Base-by-base conservation (phyloP, 2,888 invertebrate species). In the Augochlorella aurata region DNA sequence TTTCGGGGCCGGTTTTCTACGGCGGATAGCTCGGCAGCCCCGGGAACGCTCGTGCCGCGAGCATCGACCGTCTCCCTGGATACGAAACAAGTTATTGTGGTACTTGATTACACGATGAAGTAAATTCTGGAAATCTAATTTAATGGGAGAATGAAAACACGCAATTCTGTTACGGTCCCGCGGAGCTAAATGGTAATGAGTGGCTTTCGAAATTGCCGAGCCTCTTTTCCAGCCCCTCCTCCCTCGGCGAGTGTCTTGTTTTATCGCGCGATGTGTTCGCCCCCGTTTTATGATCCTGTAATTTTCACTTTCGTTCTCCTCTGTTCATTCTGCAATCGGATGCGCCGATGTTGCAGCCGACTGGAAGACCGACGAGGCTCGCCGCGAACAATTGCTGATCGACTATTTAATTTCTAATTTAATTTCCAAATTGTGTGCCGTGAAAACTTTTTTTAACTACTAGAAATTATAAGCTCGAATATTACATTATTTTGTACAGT, bases 51-150 rank as follows among this genome's bases (percentile, higher is more conserved):
- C 14, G 47, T 66, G 10, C 29, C 24, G 24, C 50, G 10, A 5
- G 18, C 14, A n/a, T 69, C 54, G 16, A 12, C 44, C 47, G 54
- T 50, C 70, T 29, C 58, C 16, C 21, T 44, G 38, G n/a, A 47
- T 50, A 49, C 29, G 67, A 71, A 58, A 49, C 29, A 10, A 67
- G 49, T 50, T 58, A 29, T 71, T 45, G 58, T 50, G 65, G 77
- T 58, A 61, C 71, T 77, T 71, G 54, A 49, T 58, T 67, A 66
- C 47, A 47, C 61, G 45, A 61, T 72, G 61, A 72, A 61, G 47
- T 72, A 72, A 72, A 45, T 72, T 61, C 47, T 47, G 29, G 61
- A 18, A 45, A 58, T 49, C 24, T 61, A 72, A 72, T 72, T 72
- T 24, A 61, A 61, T 45, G 61, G 61, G 61, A 49, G 47, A 47